These are phyloP conservation scores for Tenthredo scrophulariae DNA, from an alignment of 2,888 invertebrate species.

Conservation along the genomic window DNA sequence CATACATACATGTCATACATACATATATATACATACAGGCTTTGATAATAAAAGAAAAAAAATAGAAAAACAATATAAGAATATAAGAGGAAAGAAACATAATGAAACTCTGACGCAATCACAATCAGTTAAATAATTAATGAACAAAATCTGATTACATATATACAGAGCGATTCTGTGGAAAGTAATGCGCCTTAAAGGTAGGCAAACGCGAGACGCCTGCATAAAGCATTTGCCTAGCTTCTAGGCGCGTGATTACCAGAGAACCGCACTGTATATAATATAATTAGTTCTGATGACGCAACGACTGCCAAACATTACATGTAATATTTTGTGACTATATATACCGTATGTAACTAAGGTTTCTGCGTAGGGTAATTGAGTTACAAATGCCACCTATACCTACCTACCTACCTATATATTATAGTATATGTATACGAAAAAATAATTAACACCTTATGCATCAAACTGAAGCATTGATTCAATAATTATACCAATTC, in stretches of 20 bases:
- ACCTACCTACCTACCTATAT: background rate
- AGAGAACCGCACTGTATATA: too few relatives aligned
- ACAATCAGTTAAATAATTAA: background rate
- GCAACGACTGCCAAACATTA: constrained; percentile 1
- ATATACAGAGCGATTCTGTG: too few relatives aligned
- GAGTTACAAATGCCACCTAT: background rate
- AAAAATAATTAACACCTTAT: background rate
- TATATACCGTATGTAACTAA: background rate
- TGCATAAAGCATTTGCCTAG: too few relatives aligned
- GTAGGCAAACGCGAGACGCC: too few relatives aligned
- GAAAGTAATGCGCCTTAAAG: too few relatives aligned
- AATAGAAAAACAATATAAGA: background rate
- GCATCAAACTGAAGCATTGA: background rate
- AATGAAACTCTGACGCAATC: background rate
- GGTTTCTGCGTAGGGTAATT: background rate
- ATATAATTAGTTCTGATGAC: background rate
- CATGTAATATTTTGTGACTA: constrained; percentile 2
- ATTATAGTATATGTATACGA: background rate
- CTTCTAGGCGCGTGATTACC: too few relatives aligned
- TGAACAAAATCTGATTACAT: background rate
- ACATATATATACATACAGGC: background rate
- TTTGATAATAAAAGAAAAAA: background rate
- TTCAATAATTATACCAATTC: background rate
- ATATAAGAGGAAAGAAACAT: background rate
- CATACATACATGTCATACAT: background rate